phyloP scores from a whole-genome alignment of 2,113 vertebrate species.

The Cochlearius cochlearius region DNA sequence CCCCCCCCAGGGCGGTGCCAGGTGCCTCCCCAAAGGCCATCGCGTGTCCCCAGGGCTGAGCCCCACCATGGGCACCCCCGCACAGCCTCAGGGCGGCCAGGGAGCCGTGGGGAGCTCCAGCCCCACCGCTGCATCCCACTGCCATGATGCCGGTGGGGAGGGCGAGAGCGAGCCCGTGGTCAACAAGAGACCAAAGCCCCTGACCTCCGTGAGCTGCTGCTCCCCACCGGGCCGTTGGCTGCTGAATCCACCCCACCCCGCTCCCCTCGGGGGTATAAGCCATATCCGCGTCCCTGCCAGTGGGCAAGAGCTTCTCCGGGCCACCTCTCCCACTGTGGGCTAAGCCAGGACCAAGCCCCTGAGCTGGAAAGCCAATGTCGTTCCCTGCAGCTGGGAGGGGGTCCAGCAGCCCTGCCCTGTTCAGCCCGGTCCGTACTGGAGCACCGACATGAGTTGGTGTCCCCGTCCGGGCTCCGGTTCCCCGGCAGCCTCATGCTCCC shows the following conservation, averaged over 20 bases:
- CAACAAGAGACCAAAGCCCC: neutral
- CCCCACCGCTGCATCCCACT: neutral
- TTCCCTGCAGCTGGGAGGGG: neutral
- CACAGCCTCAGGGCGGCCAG: rapidly evolving
- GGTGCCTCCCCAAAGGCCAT: neutral
- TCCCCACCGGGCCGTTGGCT: neutral
- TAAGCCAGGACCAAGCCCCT: neutral
- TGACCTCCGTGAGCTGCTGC: rapidly evolving
- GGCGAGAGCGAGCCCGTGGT: neutral
- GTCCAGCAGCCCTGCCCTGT: neutral
- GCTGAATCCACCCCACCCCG: neutral
- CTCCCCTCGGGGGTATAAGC: neutral
- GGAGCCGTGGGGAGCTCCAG: neutral
- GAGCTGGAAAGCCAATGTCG: neutral
- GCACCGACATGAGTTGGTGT: rapidly evolving
- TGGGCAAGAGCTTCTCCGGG: neutral
- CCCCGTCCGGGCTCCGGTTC: rapidly evolving
- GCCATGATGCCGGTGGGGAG: neutral
- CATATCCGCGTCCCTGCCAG: neutral
- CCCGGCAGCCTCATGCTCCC: rapidly evolving
- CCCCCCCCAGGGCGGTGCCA: neutral
- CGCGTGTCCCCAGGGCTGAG: neutral
- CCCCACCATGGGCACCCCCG: rapidly evolving
- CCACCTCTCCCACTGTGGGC: neutral
- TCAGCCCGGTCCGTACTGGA: neutral